A percentile compares a stretch with the other conserved stretches of the same genome.
phyloP scores from a whole-genome alignment of 2,888 invertebrate species.

The Yponomeuta malinellus region DNA sequence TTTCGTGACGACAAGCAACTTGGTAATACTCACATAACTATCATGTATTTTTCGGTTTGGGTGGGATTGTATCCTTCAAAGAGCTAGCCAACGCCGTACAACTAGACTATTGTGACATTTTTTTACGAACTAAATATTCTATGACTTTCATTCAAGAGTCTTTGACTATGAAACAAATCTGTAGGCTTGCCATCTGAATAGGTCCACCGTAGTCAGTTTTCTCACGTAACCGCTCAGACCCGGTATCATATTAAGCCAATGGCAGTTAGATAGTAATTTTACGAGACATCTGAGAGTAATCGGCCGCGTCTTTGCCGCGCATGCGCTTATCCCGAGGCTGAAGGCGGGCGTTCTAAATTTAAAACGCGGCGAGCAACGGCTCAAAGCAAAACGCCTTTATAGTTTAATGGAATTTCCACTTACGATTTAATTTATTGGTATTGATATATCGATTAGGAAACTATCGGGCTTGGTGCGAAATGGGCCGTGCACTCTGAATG shows the following conservation, averaged over 20 bases:
- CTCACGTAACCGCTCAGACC: conserved; percentile 32
- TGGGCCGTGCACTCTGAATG: background rate
- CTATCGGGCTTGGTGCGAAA: background rate
- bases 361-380: conserved; percentile 23
- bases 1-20: too few relatives aligned
- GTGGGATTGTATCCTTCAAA: too few relatives aligned
- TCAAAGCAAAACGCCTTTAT: conserved; percentile 12
- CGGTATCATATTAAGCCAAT: conserved; percentile 54
- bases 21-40: too few relatives aligned
- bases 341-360: conserved; percentile 27
- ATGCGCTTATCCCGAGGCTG: conserved; percentile 28
- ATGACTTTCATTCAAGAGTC: too few relatives aligned
- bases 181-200: too few relatives aligned
- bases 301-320: conserved; percentile 45
- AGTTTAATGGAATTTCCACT: conserved; percentile 10
- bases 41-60: too few relatives aligned
- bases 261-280: conserved; percentile 68
- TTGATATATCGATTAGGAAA: conserved; percentile 7
- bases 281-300: conserved; percentile 57
- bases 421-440: conserved; percentile 7
- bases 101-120: too few relatives aligned
- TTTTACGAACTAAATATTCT: too few relatives aligned
- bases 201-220: background rate
- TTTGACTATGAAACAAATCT: too few relatives aligned
- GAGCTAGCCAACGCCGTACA: too few relatives aligned